Evolutionary conservation across 2,113 vertebrate genomes (phyloP).

Genomic region (Aegotheles bennettii): DNA sequence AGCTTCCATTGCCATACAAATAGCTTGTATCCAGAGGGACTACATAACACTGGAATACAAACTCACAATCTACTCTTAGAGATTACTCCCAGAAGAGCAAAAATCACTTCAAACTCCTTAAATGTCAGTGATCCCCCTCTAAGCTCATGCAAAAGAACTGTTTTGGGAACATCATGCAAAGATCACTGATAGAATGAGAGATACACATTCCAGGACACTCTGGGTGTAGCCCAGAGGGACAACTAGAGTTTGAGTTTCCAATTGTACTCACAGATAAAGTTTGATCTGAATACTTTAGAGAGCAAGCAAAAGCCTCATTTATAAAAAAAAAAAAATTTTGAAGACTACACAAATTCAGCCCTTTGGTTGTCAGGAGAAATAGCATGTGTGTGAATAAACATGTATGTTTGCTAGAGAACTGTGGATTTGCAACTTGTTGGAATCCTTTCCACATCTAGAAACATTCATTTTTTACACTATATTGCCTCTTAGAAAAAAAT

Average conservation of each 20-base stretch:
- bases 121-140: background rate
- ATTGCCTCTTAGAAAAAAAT: background rate
- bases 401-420: background rate
- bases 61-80: background rate
- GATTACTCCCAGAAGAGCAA: background rate
- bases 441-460: background rate
- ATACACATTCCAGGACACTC: slow-evolving; percentile 23
- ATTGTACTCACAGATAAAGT: background rate
- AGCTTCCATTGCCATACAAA: background rate
- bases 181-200: background rate
- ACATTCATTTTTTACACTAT: background rate
- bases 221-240: background rate
- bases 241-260: background rate
- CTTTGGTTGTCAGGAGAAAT: background rate
- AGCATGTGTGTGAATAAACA: background rate
- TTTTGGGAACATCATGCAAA: slow-evolving; percentile 15
- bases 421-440: background rate
- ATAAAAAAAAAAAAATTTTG: background rate
- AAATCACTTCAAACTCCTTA: background rate
- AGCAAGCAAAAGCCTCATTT: background rate
- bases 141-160: slow-evolving; percentile 9
- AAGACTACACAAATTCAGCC: background rate
- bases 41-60: background rate
- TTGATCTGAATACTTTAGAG: background rate
- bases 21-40: background rate